A percentile compares a stretch with the other conserved stretches of the same genome.
Evolutionary conservation across 2,888 invertebrate species (phyloP).

Genomic region (Catocala sponsa): DNA sequence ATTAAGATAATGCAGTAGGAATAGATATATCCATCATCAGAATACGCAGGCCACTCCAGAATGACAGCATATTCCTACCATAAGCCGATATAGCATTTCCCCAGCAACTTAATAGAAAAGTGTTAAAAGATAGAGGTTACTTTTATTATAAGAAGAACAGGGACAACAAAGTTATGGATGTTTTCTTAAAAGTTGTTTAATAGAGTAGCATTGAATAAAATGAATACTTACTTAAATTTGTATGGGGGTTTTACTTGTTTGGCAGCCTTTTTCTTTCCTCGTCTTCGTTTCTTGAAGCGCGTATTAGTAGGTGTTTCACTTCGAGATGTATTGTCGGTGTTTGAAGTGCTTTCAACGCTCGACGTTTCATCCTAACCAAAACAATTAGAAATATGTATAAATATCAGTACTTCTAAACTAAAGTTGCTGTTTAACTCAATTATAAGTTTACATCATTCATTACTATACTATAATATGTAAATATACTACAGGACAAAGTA

Average conservation of each 20-base stretch:
- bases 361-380: slow-evolving; percentile 90
- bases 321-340: slow-evolving; percentile 93
- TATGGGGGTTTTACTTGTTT: slow-evolving; percentile 92
- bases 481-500: slow-evolving; percentile 19
- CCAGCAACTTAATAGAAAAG: too few species aligned
- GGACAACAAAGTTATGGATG: too few species aligned
- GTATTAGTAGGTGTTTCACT: slow-evolving; percentile 94
- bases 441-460: neutral
- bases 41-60: too few species aligned
- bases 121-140: neutral
- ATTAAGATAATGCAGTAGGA: too few species aligned
- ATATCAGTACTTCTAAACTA: neutral
- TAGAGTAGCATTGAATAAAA: too few species aligned
- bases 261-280: slow-evolving; percentile 88
- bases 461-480: slow-evolving; percentile 2
- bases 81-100: too few species aligned
- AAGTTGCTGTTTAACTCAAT: neutral
- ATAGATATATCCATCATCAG: too few species aligned
- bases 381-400: neutral
- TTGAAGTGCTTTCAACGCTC: slow-evolving; percentile 93
- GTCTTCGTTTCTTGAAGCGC: slow-evolving; percentile 85
- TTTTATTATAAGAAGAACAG: neutral
- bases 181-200: too few species aligned
- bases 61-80: too few species aligned
- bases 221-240: slow-evolving; percentile 90